Evolutionary conservation across 2,797 vertebrate species (phyloP).

Genomic region (Tadarida brasiliensis): DNA sequence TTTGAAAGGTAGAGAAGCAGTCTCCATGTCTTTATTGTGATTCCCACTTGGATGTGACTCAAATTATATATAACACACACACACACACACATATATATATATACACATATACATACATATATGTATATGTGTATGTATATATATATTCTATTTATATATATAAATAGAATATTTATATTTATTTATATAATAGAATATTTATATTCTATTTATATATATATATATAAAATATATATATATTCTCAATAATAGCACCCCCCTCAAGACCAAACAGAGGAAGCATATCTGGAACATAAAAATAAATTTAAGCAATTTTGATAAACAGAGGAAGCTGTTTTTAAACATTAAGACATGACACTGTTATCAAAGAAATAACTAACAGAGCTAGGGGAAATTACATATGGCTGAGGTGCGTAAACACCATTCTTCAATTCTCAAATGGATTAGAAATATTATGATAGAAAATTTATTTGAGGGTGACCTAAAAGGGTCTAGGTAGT

Average conservation of each 20-base stretch:
- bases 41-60: constrained; percentile 72
- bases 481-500: background rate
- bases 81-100: no score
- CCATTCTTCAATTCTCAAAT: background rate
- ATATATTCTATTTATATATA: background rate
- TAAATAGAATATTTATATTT: background rate
- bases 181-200: no score
- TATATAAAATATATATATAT: background rate
- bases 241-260: constrained; percentile 55
- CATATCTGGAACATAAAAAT: constrained; percentile 60
- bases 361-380: constrained; percentile 49
- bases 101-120: no score
- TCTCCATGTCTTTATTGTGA: constrained; percentile 56
- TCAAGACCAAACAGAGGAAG: constrained; percentile 65
- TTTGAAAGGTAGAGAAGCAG: constrained; percentile 77
- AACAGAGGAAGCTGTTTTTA: background rate
- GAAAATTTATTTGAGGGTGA: constrained; percentile 6
- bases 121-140: no score
- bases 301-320: background rate
- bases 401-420: background rate
- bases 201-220: background rate
- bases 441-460: constrained; percentile 15
- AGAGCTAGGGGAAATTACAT: constrained; percentile 11
- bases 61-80: background rate
- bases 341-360: background rate